phyloP scores from a whole-genome alignment of 2,113 vertebrate genomes.

The Rutilus rutilus region DNA sequence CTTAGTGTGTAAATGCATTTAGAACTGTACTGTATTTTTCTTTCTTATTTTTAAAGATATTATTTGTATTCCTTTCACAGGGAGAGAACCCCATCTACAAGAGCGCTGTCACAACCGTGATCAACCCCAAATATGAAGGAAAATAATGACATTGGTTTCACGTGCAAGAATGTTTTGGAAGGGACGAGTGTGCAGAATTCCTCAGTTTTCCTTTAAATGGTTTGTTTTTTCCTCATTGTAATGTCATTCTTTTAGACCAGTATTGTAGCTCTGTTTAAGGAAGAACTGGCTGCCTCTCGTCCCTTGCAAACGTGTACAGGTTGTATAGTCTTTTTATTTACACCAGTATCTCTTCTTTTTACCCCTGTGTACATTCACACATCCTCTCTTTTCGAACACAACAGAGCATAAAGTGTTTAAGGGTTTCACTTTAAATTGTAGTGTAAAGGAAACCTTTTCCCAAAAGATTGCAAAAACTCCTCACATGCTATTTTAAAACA shows the following conservation, averaged over 20 bases:
- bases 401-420: not conserved
- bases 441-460: not conserved
- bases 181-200: not conserved
- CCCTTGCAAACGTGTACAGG: slow-evolving; percentile 47
- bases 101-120: slow-evolving; percentile 96
- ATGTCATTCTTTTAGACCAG: slow-evolving; percentile 32
- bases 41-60: not conserved
- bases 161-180: not conserved
- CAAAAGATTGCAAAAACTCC: not conserved
- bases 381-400: not conserved
- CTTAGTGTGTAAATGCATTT: not conserved
- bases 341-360: slow-evolving; percentile 18
- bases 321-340: slow-evolving; percentile 49
- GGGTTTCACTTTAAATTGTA: not conserved
- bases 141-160: slow-evolving; percentile 79
- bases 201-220: slow-evolving; percentile 2
- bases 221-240: slow-evolving; percentile 3
- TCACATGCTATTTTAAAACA: not conserved
- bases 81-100: slow-evolving; percentile 99
- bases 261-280: slow-evolving; percentile 33
- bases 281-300: slow-evolving; percentile 9
- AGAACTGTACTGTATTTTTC: not conserved
- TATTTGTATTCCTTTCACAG: slow-evolving; percentile 70
- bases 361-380: slow-evolving; percentile 17
- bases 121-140: slow-evolving; percentile 99